Conservation (phyloP, 2,888 invertebrate species). For the Pyrrhopygopsis socrates region DNA sequence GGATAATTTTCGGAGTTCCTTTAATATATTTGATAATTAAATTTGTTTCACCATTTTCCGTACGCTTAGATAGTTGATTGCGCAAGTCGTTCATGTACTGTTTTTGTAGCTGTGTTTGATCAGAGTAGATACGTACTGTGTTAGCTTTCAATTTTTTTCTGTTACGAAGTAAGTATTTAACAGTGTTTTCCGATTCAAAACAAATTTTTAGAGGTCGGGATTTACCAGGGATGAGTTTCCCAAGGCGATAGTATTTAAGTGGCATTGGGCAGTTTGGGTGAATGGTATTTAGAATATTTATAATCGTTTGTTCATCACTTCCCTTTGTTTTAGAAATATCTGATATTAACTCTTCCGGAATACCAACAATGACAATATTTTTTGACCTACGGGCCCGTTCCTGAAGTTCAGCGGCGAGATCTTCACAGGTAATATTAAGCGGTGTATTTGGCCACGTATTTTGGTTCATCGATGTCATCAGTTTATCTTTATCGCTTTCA, state of each 20-base stretch:
- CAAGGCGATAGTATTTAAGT: not conserved
- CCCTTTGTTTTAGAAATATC: not conserved
- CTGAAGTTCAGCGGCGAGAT: no score
- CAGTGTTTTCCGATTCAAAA: conserved; percentile 1
- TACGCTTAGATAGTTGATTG: not conserved
- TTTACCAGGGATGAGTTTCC: not conserved
- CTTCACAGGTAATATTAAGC: not conserved
- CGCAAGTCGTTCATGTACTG: conserved; percentile 57
- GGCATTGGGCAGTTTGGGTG: conserved; percentile 4
- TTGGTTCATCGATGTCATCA: not conserved
- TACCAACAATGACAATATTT: no score
- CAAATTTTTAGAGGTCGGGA: conserved; percentile 16
- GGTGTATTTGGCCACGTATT: not conserved
- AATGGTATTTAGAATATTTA: not conserved
- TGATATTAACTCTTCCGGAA: no score
- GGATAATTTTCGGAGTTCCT: conserved; percentile 2
- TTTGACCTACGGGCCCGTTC: no score
- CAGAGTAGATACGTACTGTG: conserved; percentile 70
- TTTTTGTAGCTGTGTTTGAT: conserved; percentile 73
- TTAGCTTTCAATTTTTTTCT: conserved; percentile 61
- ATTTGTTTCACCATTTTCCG: conserved; percentile 24
- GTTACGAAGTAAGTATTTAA: conserved; percentile 70
- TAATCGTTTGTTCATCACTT: not conserved
- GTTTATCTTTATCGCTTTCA: not conserved
- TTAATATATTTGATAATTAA: not conserved